Conservation (phyloP, 2,113 vertebrate species). For the Symphodus melops region DNA sequence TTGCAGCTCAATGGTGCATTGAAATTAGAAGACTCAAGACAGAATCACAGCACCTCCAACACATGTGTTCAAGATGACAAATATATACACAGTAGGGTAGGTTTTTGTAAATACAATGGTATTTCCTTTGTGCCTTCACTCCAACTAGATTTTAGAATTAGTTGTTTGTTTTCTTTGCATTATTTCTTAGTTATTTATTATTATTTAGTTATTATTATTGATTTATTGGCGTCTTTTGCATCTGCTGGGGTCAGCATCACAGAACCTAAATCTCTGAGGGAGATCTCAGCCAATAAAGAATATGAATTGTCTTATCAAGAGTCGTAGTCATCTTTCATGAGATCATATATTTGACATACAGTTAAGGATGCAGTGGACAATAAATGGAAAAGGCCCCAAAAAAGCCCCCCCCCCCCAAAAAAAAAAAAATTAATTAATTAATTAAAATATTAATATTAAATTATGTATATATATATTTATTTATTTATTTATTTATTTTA, state of each 20-base stretch:
- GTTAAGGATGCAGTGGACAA: no score
- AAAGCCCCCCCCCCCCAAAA: no score
- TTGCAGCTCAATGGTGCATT: constrained; percentile 20
- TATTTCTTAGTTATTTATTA: constrained; percentile 3
- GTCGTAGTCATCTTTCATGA: no score
- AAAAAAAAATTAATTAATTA: no score
- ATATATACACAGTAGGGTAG: constrained; percentile 27
- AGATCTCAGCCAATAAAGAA: no score
- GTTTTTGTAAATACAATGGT: constrained; percentile 7
- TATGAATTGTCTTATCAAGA: no score
- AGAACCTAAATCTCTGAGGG: not conserved
- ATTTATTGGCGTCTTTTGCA: constrained; percentile 26
- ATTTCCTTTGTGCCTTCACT: not conserved
- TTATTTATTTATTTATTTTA: no score
- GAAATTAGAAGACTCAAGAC: constrained; percentile 29
- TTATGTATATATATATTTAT: no score
- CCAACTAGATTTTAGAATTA: constrained; percentile 2
- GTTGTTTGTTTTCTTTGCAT: not conserved
- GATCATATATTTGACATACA: no score
- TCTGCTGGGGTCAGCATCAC: constrained; percentile 15
- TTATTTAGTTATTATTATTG: not conserved
- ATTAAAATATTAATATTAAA: no score
- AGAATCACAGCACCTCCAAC: constrained; percentile 12
- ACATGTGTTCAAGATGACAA: constrained; percentile 27
- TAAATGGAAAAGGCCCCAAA: no score